Evolutionary conservation across 2,797 vertebrate genomes (phyloP).

Genomic region (Coranthus polyacanthus): DNA sequence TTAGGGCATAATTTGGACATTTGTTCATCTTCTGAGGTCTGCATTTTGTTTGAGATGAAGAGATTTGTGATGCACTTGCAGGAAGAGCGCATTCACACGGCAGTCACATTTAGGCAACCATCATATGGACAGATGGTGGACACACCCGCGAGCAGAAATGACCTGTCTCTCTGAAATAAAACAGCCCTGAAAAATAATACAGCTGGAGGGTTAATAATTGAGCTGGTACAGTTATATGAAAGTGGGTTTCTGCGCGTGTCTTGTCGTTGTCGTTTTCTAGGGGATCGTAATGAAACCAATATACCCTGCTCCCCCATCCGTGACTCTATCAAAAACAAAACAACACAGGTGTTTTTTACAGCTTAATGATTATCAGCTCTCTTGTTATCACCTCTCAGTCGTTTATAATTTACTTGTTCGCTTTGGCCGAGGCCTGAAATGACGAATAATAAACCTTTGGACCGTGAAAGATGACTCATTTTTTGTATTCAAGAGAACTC

Average conservation of each 20-base stretch:
- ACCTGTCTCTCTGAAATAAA: slow-evolving; percentile 3
- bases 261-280: neutral
- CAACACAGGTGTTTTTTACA: slow-evolving; percentile 13
- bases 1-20: slow-evolving; percentile 11
- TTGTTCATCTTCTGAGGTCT: slow-evolving; percentile 9
- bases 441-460: slow-evolving; percentile 19
- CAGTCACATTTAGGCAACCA: neutral
- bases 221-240: neutral
- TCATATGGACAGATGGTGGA: neutral
- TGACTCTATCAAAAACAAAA: slow-evolving; percentile 23
- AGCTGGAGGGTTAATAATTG: neutral
- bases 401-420: slow-evolving; percentile 29
- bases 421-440: neutral
- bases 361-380: slow-evolving; percentile 22
- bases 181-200: slow-evolving; percentile 1
- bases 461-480: slow-evolving; percentile 2
- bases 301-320: neutral
- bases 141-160: neutral
- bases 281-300: slow-evolving; percentile 1
- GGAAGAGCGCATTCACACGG: neutral
- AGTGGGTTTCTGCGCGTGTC: slow-evolving; percentile 1
- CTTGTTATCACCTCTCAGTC: slow-evolving; percentile 23
- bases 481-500: no score
- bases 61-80: neutral
- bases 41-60: neutral